Evolutionary conservation across 2,888 invertebrate genomes (phyloP), one percentile per base, ranked within the genome.

Genomic region (Ochlodes sylvanus): DNA sequence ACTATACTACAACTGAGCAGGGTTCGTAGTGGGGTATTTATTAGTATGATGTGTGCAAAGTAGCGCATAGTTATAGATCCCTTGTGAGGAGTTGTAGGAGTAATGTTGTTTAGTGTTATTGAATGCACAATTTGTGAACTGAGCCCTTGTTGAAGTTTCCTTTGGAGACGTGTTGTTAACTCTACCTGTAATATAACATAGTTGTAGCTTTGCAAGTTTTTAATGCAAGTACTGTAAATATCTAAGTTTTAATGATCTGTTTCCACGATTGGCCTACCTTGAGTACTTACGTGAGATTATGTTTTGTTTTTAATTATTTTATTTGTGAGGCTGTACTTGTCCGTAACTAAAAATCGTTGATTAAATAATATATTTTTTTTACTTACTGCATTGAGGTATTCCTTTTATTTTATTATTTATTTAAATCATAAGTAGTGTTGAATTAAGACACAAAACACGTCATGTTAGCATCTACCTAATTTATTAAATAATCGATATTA

Each of bases 231-330:
- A 21, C 47, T 66, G 58, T 60, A 66, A 60, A 66, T 66, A 66
- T 32, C 57, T 19, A 54, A 38, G 21, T 12, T 52, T 21, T 52
- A 32, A 54, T 14, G 32, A 32, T 54, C n/a, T 54, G 27, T 52
- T n/a, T 21, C 68, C 54, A 55, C 34, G n/a, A 60, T 61, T 56
- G 55, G 42, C 60, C 19, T 66, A 66, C 58, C 19, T 55, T 67
- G 50, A 50, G 61, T 67, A 67, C 61, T 67, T 67, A 67, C 17
- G n/a, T 61, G 55, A 54, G 52, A 60, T 60, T 66, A 63, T 32
- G 50, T 66, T 50, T 66, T 66, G 32, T 60, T 60, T 32, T 52
- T 66, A 58, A 54, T 65, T 54, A 52, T 58, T 47, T 32, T 50
- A 44, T 58, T 12, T 21, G 17, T 34, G 62, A 62, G 62, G 62